These are phyloP conservation scores for Meloe dianella DNA, from an alignment of 2,888 invertebrate species.

Conservation along the genomic window DNA sequence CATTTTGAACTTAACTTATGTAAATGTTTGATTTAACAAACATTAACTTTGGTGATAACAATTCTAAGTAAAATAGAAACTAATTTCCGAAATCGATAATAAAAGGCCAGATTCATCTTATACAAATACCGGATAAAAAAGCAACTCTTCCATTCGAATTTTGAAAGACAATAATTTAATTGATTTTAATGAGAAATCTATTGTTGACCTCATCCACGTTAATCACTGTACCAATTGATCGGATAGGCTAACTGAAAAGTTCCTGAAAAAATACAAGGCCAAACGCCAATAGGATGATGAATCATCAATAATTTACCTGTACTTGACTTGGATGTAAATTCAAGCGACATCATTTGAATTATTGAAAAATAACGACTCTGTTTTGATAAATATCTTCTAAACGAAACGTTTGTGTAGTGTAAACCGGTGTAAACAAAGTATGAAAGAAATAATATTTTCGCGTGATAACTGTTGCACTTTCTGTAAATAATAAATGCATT, in stretches of 20 bases:
- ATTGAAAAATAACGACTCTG: background rate
- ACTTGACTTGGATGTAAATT: background rate
- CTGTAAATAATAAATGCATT: constrained; percentile 21
- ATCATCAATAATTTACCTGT: background rate
- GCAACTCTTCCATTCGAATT: background rate
- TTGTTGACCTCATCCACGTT: background rate
- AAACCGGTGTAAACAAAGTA: constrained; percentile 24
- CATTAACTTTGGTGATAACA: constrained; percentile 12
- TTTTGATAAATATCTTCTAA: background rate
- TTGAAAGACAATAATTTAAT: background rate
- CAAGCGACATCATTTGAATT: background rate
- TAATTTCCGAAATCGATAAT: constrained; percentile 5
- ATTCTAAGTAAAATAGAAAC: constrained; percentile 6
- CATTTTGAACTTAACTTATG: constrained; percentile 8
- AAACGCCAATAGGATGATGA: background rate
- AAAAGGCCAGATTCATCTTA: background rate
- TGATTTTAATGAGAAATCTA: background rate
- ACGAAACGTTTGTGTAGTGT: background rate
- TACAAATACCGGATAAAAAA: background rate
- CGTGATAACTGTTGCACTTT: constrained; percentile 21
- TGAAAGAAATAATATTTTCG: constrained; percentile 9
- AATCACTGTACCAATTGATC: no score
- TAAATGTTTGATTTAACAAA: constrained; percentile 14
- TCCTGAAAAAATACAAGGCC: background rate
- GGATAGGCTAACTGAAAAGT: background rate